Base-by-base conservation (phyloP, 2,888 invertebrate species). In the Chloroclystis v-ata region DNA sequence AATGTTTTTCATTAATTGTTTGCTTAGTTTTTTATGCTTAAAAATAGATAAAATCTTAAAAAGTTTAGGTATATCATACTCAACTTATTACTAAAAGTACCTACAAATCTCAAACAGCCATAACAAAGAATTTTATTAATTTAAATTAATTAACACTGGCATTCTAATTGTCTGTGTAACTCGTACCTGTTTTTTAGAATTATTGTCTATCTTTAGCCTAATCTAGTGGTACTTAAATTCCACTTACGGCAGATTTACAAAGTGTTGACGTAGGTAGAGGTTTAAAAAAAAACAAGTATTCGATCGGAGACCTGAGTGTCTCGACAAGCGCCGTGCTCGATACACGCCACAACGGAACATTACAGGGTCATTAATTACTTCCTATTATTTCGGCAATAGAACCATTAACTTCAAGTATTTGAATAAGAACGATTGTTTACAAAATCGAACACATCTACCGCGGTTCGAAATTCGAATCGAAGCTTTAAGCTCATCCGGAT, bases 261-360 rank as follows among this genome's bases (percentile, higher is more conserved):
- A 49, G 28, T 28, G 28, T 38, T 49, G 42, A 49, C 49, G 44
- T 9, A 44, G 28, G 9, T 25, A 7, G 28, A 38, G 28, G 26
- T 32, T 40, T 3, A 24, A 40, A 39, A 56, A 43, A 60, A 62
- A 59, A 41, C 52, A 20, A 20, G 54, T 52, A 54, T 57, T 49
- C 49, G 48, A 49, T 45, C 44, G 35, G 20, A 53, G 42, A 45
- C 63, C 63, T 42, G 65, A 69, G 68, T 70, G 57, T 56, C 56
- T 56, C 59, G 66, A 43, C 54, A 65, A 64, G 63, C 61, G 67
- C 48, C 61, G 68, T 48, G 58, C 47, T 44, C 61, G 59, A 61
- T 57, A 59, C 69, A 70, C 70, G 70, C 64, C 44, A 35, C 42
- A 43, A 13, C 54, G 33, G 54, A 52, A 55, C 54, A 56, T 47